Evolutionary conservation across 2,113 vertebrate genomes (phyloP).

Genomic region (Salvelinus fontinalis): DNA sequence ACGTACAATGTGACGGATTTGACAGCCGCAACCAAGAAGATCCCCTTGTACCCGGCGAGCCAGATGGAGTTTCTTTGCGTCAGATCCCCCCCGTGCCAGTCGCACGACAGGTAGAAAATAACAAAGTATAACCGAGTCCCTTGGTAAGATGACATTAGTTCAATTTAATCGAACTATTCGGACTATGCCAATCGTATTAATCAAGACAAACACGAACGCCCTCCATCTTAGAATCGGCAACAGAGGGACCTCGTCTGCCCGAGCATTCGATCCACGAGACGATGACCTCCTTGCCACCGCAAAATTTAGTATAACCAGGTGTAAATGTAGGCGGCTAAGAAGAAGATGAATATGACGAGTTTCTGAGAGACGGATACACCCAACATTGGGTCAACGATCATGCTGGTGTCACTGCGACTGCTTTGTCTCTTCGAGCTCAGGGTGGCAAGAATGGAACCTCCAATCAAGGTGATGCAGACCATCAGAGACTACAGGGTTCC

Average conservation of each 20-base stretch:
- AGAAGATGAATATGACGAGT: background rate
- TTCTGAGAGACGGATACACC: background rate
- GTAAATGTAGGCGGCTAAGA: background rate
- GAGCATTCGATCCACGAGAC: too few species aligned
- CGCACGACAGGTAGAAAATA: too few species aligned
- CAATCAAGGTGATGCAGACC: background rate
- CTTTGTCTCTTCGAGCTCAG: background rate
- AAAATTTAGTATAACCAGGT: background rate
- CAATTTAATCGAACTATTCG: too few species aligned
- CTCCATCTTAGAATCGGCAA: too few species aligned
- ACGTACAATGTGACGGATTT: background rate
- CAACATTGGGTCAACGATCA: background rate
- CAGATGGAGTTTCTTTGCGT: background rate
- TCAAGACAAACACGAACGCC: too few species aligned
- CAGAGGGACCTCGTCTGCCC: too few species aligned
- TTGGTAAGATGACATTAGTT: too few species aligned
- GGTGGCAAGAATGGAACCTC: too few species aligned
- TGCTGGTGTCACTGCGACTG: background rate
- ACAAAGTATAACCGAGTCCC: too few species aligned
- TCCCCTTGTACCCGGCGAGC: background rate
- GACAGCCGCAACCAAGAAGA: background rate
- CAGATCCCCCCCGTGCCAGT: too few species aligned
- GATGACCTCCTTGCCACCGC: background rate
- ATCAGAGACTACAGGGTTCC: background rate
- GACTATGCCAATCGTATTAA: too few species aligned